Conservation (phyloP, 2,888 invertebrate genomes). For the Heliconius cydno region DNA sequence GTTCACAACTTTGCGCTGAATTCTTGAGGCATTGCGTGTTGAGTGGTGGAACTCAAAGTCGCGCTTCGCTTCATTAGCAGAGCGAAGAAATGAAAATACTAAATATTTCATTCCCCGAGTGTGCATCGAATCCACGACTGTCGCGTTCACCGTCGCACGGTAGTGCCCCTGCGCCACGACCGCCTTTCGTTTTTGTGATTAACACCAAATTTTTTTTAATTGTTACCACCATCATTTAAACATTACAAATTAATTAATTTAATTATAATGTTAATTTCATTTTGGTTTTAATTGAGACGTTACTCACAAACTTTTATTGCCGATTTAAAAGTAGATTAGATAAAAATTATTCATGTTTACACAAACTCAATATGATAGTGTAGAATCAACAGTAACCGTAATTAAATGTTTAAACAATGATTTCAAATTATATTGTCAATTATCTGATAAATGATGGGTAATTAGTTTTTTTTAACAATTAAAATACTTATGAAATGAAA, state of each 20-base stretch:
- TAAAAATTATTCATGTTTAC: constrained; percentile 34
- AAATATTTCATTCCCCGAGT: no score
- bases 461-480: no score
- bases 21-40: no score
- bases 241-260: constrained; percentile 34
- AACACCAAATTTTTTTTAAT: constrained; percentile 48
- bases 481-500: neutral
- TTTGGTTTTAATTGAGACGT: constrained; percentile 31
- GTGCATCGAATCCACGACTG: no score
- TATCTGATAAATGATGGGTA: neutral
- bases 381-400: constrained; percentile 24
- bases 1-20: no score
- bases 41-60: no score
- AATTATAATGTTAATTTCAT: constrained; percentile 19
- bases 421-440: constrained; percentile 24
- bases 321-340: constrained; percentile 30
- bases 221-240: constrained; percentile 45
- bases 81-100: no score
- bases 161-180: no score
- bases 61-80: no score
- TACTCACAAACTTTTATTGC: constrained; percentile 15
- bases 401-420: constrained; percentile 21
- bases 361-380: constrained; percentile 20
- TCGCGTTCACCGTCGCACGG: no score
- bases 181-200: constrained; percentile 52